Base-by-base conservation (phyloP, 1,140 invertebrate species). In the Steinernema khuongi region DNA sequence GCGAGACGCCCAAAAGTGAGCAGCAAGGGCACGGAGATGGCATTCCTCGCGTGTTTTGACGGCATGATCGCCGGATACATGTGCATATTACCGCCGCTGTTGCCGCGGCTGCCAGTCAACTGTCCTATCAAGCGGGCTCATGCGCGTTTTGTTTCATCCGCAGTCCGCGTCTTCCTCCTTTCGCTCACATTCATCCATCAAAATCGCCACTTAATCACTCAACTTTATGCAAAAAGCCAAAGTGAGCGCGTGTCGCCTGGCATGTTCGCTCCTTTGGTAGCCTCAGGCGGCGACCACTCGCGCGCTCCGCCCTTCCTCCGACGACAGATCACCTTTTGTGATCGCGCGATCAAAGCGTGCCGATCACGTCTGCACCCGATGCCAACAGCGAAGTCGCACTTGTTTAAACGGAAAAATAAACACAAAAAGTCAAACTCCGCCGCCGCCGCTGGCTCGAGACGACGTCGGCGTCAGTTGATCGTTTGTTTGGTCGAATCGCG, bases 381-480 rank as follows among this genome's bases (percentile, higher is more conserved):
- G 50, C 11, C 50, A 11, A 26, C 50, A 60, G 50, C 50, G 22
- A 4, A 14, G 50, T 26, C 50, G 50, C 50, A 17, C 50, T 11
- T 60, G 50, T 60, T 60, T 60, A 60, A 60, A 60, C 11, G 50
- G 19, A 14, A 60, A 60, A 11, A 60, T 60, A 60, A 60, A 60
- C 50, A 60, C 50, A 26, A 60, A 60, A 60, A 60, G 50, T 60
- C 50, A 60, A 60, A 60, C 50, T 60, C 22, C 22, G 14, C 50
- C n/a, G n/a, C 19, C 11, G 50, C 50, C 22, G 50, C 26, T 60
- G 7, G 36, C 36, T 26, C 50, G 50, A 22, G 50, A 22, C 50
- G 26, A 60, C 50, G 50, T 22, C 50, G 36, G 50, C 50, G 50
- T 60, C 50, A 60, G 50, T 60, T 60, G 50, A 60, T 60, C 50